phyloP scores from a whole-genome alignment of 2,113 vertebrate species.

The Prietella phreatophila region DNA sequence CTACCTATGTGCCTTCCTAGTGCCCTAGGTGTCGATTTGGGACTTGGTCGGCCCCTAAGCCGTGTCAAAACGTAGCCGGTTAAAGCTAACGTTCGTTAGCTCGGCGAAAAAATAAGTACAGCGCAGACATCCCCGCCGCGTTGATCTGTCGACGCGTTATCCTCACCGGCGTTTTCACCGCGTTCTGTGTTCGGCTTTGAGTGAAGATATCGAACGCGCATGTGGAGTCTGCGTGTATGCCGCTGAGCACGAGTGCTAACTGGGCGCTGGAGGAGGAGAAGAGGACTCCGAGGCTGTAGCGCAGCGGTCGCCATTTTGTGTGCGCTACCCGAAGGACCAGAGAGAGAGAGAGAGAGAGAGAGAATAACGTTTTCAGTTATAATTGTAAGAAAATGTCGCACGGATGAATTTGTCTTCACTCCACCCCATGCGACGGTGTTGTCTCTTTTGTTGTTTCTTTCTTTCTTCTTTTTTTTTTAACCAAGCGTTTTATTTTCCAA shows the following conservation, averaged over 20 bases:
- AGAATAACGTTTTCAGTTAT: background rate
- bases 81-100: background rate
- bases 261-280: slow-evolving; percentile 5
- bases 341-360: background rate
- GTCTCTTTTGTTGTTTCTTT: too few relatives aligned
- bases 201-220: background rate
- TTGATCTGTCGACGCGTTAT: background rate
- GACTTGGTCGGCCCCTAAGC: background rate
- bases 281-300: slow-evolving; percentile 12
- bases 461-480: background rate
- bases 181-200: background rate
- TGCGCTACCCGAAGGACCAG: slow-evolving; percentile 23
- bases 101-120: background rate
- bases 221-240: background rate
- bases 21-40: background rate
- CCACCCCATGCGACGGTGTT: background rate
- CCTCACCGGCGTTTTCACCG: background rate
- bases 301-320: slow-evolving; percentile 33
- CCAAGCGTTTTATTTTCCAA: background rate
- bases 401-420: background rate
- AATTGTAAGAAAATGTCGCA: slow-evolving; percentile 19
- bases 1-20: background rate
- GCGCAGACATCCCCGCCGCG: background rate
- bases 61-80: slow-evolving; percentile 21
- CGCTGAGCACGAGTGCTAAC: background rate